A percentile compares a stretch with the other conserved stretches of the same genome.
These are phyloP conservation scores for Otis tarda DNA, from an alignment of 2,113 vertebrate species.

Conservation along the genomic window DNA sequence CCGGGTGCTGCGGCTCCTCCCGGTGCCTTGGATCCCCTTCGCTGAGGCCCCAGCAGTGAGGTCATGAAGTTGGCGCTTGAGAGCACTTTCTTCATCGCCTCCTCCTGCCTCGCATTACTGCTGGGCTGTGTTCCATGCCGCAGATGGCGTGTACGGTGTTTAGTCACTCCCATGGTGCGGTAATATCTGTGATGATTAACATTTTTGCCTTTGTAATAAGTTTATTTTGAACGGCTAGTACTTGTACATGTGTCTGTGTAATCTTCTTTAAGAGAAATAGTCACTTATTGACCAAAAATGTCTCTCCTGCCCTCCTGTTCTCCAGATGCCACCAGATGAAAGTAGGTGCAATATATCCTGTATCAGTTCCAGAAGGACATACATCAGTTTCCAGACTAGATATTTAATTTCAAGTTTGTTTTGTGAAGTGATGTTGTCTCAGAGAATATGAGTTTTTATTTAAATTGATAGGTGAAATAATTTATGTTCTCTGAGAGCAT, in stretches of 20 bases:
- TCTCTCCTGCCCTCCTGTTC: not conserved
- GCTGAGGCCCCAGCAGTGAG: not conserved
- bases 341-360: not conserved
- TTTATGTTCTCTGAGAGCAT: not conserved
- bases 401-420: not conserved
- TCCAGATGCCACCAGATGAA: not conserved
- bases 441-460: not conserved
- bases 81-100: not conserved
- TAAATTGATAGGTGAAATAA: not conserved
- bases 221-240: not conserved
- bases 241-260: not conserved
- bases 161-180: not conserved
- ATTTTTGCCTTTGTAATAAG: conserved; percentile 6
- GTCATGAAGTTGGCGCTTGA: not conserved
- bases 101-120: not conserved
- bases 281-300: not conserved
- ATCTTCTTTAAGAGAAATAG: not conserved
- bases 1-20: rapidly evolving
- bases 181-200: not conserved
- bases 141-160: not conserved
- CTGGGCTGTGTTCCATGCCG: not conserved
- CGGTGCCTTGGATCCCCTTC: not conserved
- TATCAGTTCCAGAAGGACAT: not conserved
- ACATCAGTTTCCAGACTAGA: not conserved
- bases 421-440: not conserved